phyloP scores from a whole-genome alignment of 2,113 vertebrate genomes.

The Stigmatopora nigra region DNA sequence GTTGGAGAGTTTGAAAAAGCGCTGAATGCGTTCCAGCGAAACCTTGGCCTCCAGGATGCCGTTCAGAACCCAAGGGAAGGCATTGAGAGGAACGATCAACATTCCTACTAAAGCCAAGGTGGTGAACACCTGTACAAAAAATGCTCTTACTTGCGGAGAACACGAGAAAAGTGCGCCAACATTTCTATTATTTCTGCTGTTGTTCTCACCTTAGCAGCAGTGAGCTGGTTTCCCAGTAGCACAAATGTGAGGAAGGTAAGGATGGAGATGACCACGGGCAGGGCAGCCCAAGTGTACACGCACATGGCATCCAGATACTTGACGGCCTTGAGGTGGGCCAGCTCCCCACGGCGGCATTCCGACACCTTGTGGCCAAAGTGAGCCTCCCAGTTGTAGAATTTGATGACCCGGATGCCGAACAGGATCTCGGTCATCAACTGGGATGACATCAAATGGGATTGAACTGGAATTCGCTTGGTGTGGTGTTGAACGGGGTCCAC shows the following conservation, averaged over 20 bases:
- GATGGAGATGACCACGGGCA: conserved; percentile 89
- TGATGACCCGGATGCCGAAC: conserved; percentile 86
- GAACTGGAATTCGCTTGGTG: not conserved
- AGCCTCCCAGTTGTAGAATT: conserved; percentile 89
- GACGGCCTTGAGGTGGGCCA: conserved; percentile 72
- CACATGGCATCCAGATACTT: conserved; percentile 90
- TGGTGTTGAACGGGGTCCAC: not conserved
- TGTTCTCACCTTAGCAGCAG: conserved; percentile 82
- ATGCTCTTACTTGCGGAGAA: too few species aligned
- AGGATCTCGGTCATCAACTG: conserved; percentile 91
- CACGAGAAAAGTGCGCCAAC: too few species aligned
- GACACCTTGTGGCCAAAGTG: conserved; percentile 74
- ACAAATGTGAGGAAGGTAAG: conserved; percentile 87
- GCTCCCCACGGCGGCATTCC: conserved; percentile 71
- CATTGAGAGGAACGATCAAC: conserved; percentile 89
- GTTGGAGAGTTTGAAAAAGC: conserved; percentile 78
- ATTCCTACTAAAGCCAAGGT: conserved; percentile 86
- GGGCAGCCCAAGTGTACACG: conserved; percentile 91
- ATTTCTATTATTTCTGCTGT: not conserved
- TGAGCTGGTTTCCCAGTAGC: conserved; percentile 84
- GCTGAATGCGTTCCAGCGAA: conserved; percentile 87
- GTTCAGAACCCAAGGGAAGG: conserved; percentile 92
- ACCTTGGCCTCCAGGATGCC: conserved; percentile 88
- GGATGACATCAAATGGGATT: not conserved
- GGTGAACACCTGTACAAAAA: conserved; percentile 82